Evolutionary conservation across 92 coral and sea anemone genomes (phyloP).

Genomic region (Metridium senile): DNA sequence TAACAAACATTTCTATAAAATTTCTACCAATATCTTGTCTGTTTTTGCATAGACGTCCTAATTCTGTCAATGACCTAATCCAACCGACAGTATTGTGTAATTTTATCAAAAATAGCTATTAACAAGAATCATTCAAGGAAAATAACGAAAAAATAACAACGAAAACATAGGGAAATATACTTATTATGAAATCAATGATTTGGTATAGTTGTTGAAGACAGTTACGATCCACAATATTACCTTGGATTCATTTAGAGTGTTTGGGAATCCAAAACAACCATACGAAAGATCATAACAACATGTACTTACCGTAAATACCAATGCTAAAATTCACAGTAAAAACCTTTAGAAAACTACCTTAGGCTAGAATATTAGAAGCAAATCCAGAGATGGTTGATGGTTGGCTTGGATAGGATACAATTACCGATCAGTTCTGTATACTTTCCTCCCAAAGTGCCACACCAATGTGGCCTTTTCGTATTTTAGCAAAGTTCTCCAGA

Average conservation of each 20-base stretch:
- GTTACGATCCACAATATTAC: too few species aligned
- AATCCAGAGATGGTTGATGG: conserved; percentile 27
- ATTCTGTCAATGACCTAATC: conserved; percentile 6
- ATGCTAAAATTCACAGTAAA: not conserved
- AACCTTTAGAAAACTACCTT: not conserved
- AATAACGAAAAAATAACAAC: not conserved
- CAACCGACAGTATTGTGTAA: not conserved
- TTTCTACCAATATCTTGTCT: not conserved
- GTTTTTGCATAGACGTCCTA: not conserved
- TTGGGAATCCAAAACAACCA: not conserved
- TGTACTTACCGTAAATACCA: conserved; percentile 24
- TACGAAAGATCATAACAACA: not conserved
- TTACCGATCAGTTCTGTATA: conserved; percentile 20
- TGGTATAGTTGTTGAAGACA: not conserved
- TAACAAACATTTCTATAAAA: not conserved
- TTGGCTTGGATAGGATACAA: not conserved
- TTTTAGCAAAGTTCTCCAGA: not conserved
- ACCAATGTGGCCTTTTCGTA: not conserved
- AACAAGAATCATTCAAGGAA: not conserved
- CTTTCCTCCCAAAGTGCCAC: not conserved
- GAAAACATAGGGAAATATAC: not conserved
- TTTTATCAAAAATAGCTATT: not conserved
- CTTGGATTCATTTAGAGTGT: not conserved
- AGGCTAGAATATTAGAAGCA: not conserved
- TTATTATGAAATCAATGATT: not conserved